Evolutionary conservation across 2,797 vertebrate genomes (phyloP).

Genomic region (Sebastiscus tertius): DNA sequence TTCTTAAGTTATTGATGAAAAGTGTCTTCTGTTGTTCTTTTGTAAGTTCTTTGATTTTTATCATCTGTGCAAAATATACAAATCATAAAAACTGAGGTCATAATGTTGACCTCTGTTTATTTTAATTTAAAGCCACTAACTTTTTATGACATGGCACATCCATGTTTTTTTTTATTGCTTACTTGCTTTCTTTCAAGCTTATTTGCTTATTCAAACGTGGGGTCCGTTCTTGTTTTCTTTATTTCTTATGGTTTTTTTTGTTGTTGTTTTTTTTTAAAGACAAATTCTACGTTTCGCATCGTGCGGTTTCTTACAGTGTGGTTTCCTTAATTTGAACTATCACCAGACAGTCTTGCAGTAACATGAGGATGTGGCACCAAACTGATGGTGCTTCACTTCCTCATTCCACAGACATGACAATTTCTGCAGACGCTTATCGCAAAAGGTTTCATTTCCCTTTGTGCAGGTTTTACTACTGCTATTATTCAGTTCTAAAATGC

Average conservation of each 20-base stretch:
- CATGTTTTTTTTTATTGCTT: neutral
- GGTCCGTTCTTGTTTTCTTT: neutral
- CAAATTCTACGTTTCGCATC: neutral
- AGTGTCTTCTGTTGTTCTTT: neutral
- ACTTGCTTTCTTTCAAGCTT: neutral
- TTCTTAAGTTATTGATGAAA: slow-evolving; percentile 1
- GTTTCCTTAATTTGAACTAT: neutral
- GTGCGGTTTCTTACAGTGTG: neutral
- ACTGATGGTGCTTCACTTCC: slow-evolving; percentile 1
- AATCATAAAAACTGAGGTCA: neutral
- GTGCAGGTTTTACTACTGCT: neutral
- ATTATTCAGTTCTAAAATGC: neutral
- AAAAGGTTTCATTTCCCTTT: neutral
- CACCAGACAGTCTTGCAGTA: slow-evolving; percentile 1
- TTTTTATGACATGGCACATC: neutral
- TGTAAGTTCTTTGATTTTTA: slow-evolving; percentile 4
- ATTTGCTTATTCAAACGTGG: neutral
- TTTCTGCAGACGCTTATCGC: neutral
- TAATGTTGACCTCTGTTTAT: neutral
- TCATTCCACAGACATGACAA: neutral
- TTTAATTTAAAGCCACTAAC: slow-evolving; percentile 37
- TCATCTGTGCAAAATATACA: slow-evolving; percentile 3
- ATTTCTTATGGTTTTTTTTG: neutral
- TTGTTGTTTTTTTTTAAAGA: neutral
- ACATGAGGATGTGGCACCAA: slow-evolving; percentile 3